Percentiles rank a stretch among this genome's conserved stretches.
These are phyloP conservation scores for Cololabis saira DNA, from an alignment of 2,113 vertebrate species.

Conservation along the genomic window DNA sequence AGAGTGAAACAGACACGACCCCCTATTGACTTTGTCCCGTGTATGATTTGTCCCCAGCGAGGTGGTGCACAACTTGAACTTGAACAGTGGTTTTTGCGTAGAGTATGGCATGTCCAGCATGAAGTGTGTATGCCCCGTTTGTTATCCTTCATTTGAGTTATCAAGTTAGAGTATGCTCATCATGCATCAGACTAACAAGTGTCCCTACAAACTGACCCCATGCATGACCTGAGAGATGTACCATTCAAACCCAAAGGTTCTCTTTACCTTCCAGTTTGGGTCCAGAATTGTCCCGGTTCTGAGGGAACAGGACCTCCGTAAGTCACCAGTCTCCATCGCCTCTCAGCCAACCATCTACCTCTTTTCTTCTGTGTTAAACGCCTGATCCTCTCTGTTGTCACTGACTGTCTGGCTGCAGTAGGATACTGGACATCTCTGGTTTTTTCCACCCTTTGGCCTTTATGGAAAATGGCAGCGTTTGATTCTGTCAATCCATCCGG, in stretches of 20 bases:
- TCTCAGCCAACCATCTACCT: constrained; percentile 68
- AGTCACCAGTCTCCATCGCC: constrained; percentile 83
- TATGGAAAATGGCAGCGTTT: constrained; percentile 6
- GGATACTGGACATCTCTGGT: constrained; percentile 64
- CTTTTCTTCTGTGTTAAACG: constrained; percentile 50
- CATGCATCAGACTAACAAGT: constrained; percentile 75
- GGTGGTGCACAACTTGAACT: background rate
- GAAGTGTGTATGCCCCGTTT: constrained; percentile 32
- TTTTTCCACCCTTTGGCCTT: constrained; percentile 55
- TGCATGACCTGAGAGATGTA: constrained; percentile 74
- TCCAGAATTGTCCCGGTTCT: constrained; percentile 97
- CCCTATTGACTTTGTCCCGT: background rate
- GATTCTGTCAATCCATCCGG: constrained; percentile 60
- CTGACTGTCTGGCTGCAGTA: constrained; percentile 76
- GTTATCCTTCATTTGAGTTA: constrained; percentile 48
- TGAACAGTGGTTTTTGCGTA: background rate
- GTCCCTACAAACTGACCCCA: constrained; percentile 64
- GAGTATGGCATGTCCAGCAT: constrained; percentile 67
- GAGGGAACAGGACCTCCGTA: constrained; percentile 91
- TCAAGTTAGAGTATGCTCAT: constrained; percentile 49
- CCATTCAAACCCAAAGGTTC: constrained; percentile 84
- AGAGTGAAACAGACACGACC: constrained; percentile 5
- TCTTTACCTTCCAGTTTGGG: constrained; percentile 97
- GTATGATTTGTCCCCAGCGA: no score
- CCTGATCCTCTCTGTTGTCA: constrained; percentile 67